Percentiles rank a stretch among this genome's conserved stretches.
Evolutionary conservation across 2,888 invertebrate genomes (phyloP).

Genomic region (Subacronicta megacephala): DNA sequence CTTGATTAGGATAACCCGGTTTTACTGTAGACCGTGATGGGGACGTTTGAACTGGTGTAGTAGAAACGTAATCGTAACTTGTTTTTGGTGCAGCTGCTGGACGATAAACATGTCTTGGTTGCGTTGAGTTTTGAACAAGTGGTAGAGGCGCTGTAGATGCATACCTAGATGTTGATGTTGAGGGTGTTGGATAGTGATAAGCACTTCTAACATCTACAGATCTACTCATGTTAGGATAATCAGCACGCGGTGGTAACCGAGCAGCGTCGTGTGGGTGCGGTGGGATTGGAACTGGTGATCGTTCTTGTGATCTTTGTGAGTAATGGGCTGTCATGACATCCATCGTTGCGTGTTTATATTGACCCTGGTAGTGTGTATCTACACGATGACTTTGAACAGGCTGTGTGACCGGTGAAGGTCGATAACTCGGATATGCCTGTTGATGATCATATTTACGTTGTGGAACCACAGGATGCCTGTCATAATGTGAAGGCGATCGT

Average conservation of each 20-base stretch:
- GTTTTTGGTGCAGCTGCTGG: slow-evolving; percentile 73
- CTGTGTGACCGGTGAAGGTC: slow-evolving; percentile 73
- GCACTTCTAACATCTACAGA: slow-evolving; percentile 70
- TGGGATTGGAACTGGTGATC: slow-evolving; percentile 72
- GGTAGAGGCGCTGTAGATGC: slow-evolving; percentile 70
- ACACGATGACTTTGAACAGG: slow-evolving; percentile 76
- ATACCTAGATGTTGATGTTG: slow-evolving; percentile 78
- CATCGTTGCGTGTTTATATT: slow-evolving; percentile 75
- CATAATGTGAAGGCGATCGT: slow-evolving; percentile 75
- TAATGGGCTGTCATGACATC: slow-evolving; percentile 77
- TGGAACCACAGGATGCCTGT: slow-evolving; percentile 75
- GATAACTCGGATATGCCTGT: slow-evolving; percentile 83
- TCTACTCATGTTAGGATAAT: slow-evolving; percentile 73
- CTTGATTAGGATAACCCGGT: slow-evolving; percentile 79
- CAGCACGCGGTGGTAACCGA: slow-evolving; percentile 72
- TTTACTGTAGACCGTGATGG: slow-evolving; percentile 77
- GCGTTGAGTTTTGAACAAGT: slow-evolving; percentile 72
- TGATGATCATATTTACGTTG: slow-evolving; percentile 84
- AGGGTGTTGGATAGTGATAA: slow-evolving; percentile 78
- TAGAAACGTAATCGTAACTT: slow-evolving; percentile 74
- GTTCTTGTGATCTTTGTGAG: slow-evolving; percentile 73
- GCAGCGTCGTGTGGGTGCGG: slow-evolving; percentile 72
- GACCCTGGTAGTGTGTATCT: slow-evolving; percentile 75
- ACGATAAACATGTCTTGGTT: slow-evolving; percentile 73
- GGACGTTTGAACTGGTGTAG: slow-evolving; percentile 77